Percentiles rank a stretch among this genome's conserved stretches.
Conservation (phyloP, 2,113 vertebrate species). For the Dendrocopos noguchii region DNA sequence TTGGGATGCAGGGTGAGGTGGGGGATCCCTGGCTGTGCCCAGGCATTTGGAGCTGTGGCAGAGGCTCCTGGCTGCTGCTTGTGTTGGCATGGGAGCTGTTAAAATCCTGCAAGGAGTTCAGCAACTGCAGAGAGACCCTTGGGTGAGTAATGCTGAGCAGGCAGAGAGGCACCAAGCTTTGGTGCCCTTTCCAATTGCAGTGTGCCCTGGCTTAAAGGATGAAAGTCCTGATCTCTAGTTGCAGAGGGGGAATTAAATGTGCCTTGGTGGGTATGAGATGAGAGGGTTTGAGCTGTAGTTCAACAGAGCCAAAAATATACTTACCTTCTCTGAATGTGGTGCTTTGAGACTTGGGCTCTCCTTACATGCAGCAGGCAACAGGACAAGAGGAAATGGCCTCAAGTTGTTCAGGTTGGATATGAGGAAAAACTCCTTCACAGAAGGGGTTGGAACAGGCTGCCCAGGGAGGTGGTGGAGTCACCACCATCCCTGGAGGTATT, state of each 20-base stretch:
- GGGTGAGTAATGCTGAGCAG: neutral
- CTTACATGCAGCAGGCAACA: too few species aligned
- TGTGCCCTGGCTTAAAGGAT: neutral
- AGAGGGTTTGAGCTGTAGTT: neutral
- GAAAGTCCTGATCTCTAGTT: neutral
- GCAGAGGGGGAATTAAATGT: neutral
- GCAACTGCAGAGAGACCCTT: neutral
- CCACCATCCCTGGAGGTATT: too few species aligned
- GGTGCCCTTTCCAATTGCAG: neutral
- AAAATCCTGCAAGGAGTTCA: neutral
- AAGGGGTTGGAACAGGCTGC: too few species aligned
- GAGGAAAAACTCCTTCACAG: too few species aligned
- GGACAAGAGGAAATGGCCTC: too few species aligned
- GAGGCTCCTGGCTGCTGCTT: neutral
- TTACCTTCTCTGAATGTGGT: rapidly evolving
- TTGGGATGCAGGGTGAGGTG: neutral
- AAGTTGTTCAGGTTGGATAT: too few species aligned
- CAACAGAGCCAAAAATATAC: neutral
- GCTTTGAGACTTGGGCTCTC: neutral
- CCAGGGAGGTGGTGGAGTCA: too few species aligned
- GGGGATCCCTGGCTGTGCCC: neutral
- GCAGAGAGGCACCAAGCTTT: neutral
- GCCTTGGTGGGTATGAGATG: neutral
- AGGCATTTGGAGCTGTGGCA: neutral
- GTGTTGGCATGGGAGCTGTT: neutral